These are phyloP conservation scores for Papilio xuthus DNA, from an alignment of 1,140 invertebrate genomes.

Conservation along the genomic window DNA sequence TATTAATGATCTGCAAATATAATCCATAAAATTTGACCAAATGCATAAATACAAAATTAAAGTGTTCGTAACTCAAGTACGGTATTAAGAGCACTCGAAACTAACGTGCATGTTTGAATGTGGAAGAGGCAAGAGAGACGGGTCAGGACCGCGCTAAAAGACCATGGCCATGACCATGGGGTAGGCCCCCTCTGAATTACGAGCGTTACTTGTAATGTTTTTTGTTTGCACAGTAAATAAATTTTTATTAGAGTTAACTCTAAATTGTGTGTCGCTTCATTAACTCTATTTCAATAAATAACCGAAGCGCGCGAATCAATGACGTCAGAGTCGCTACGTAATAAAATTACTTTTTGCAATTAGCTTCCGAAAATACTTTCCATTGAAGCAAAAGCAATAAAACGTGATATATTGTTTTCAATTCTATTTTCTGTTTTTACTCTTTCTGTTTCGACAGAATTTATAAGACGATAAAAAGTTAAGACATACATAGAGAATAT, in stretches of 20 bases:
- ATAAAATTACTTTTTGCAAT: constrained; percentile 61
- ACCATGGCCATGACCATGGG: too few relatives aligned
- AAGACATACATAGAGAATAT: neutral
- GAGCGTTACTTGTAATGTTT: too few relatives aligned
- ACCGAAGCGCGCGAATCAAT: constrained; percentile 58
- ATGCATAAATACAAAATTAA: too few relatives aligned
- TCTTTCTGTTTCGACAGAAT: constrained; percentile 7
- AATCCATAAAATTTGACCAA: too few relatives aligned
- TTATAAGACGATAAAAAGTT: constrained; percentile 17
- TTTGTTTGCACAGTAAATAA: neutral
- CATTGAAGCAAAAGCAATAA: constrained; percentile 43
- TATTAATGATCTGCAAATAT: too few relatives aligned
- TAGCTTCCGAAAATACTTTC: constrained; percentile 57
- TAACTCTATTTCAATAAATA: constrained; percentile 36
- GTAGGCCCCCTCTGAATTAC: too few relatives aligned
- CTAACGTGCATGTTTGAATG: too few relatives aligned
- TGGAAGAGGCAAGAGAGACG: too few relatives aligned
- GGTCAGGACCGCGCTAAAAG: too few relatives aligned
- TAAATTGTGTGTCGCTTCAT: neutral
- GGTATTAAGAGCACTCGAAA: too few relatives aligned
- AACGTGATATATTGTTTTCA: constrained; percentile 43
- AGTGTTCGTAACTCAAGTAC: too few relatives aligned
- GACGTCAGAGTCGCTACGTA: constrained; percentile 47
- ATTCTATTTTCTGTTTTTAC: neutral
- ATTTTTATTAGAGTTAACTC: neutral